Conservation (phyloP, 1,140 invertebrate genomes). For the Condylostylus longicornis region DNA sequence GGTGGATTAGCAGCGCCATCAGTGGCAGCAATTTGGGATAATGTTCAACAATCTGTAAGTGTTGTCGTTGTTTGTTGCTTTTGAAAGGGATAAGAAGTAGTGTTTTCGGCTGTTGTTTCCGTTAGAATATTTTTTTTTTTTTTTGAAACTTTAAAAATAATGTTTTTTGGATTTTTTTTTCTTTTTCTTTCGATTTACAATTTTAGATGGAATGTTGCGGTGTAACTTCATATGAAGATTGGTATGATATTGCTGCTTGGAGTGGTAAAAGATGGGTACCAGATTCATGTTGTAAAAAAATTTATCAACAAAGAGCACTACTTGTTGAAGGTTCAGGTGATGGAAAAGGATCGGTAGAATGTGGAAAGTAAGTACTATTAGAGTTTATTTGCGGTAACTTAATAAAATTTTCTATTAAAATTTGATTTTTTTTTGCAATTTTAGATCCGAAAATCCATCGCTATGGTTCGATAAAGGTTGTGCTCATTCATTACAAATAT, state of each 20-base stretch:
- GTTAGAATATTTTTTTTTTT: neutral
- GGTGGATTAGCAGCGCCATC: constrained; percentile 38
- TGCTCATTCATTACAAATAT: constrained; percentile 46
- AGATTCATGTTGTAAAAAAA: constrained; percentile 59
- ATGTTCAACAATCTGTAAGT: constrained; percentile 51
- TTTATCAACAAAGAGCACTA: constrained; percentile 29
- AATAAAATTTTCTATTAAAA: neutral
- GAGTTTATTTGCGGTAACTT: neutral
- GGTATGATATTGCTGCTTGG: constrained; percentile 70
- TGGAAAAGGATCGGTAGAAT: constrained; percentile 21
- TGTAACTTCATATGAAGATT: constrained; percentile 66
- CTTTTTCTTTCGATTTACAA: too few species aligned
- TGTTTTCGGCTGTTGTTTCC: neutral
- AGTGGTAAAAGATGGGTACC: constrained; percentile 56
- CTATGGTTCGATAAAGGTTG: constrained; percentile 54
- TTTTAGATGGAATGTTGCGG: constrained; percentile 74
- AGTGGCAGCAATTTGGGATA: constrained; percentile 53
- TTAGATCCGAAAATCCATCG: constrained; percentile 38
- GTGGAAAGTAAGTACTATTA: constrained; percentile 20
- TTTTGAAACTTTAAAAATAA: too few species aligned
- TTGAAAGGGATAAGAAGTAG: too few species aligned
- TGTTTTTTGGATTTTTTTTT: constrained; percentile 1
- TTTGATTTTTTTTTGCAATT: constrained; percentile 8
- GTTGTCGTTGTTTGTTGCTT: too few species aligned
- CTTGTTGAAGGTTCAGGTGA: constrained; percentile 33